A percentile compares a stretch with the other conserved stretches of the same genome.
phyloP scores from a whole-genome alignment of 2,888 invertebrate species.

The Sinotaia quadrata region DNA sequence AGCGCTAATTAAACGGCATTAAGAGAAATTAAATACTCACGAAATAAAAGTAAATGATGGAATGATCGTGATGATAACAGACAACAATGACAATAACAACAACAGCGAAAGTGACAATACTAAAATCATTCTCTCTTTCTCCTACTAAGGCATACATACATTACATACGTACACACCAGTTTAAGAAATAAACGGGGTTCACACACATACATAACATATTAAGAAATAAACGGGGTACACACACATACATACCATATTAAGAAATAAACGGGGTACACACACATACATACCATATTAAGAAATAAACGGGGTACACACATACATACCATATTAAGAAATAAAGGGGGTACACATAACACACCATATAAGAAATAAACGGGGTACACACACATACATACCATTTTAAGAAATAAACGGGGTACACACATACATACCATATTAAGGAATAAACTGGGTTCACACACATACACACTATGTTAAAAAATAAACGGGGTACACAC shows the following conservation, averaged over 20 bases:
- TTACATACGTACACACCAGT: not conserved
- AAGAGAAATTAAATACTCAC: too few relatives aligned
- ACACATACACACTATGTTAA: not conserved
- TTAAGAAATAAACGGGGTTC: too few relatives aligned
- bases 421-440: not conserved
- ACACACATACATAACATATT: not conserved
- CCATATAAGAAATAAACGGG: too few relatives aligned
- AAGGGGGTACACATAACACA: not conserved
- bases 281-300: not conserved
- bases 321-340: not conserved
- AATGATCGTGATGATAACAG: too few relatives aligned
- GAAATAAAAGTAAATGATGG: too few relatives aligned
- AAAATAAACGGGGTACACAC: not conserved
- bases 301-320: not conserved
- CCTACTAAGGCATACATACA: not conserved
- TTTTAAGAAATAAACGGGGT: not conserved
- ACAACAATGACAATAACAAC: too few relatives aligned
- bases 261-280: too few relatives aligned
- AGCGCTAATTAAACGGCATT: too few relatives aligned
- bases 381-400: constrained; percentile 3
- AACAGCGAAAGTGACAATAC: too few relatives aligned
- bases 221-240: not conserved
- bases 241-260: constrained; percentile 1
- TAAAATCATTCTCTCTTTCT: too few relatives aligned
- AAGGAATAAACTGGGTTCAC: too few relatives aligned